Conservation (phyloP, 1,140 invertebrate species). For the Oreohelix idahoensis region DNA sequence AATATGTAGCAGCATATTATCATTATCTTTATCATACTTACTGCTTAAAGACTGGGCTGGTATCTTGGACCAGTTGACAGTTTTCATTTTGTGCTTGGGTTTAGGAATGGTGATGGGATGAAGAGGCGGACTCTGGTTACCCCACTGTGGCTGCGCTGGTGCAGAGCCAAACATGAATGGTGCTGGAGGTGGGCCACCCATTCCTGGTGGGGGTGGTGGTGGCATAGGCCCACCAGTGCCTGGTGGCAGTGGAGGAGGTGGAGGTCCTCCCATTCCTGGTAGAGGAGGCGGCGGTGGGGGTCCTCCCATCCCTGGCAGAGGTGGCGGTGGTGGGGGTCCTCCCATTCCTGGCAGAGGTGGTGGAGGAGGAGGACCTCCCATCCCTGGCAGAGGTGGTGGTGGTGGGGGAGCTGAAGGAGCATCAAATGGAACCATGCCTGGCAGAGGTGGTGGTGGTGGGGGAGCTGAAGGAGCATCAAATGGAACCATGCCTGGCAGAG, state of each 20-base stretch:
- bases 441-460: constrained; percentile 36
- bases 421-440: constrained; percentile 21
- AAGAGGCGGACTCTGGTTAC: constrained; percentile 16
- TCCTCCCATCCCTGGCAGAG: constrained; percentile 34
- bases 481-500: not conserved
- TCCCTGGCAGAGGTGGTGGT: constrained; percentile 47
- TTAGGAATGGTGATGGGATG: constrained; percentile 56
- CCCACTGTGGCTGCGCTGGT: constrained; percentile 35
- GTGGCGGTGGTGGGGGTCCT: constrained; percentile 57
- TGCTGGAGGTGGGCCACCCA: constrained; percentile 37
- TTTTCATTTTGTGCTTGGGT: constrained; percentile 70
- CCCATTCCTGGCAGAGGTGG: constrained; percentile 48
- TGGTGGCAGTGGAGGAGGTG: constrained; percentile 45
- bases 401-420: constrained; percentile 39
- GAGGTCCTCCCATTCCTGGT: constrained; percentile 38
- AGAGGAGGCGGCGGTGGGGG: constrained; percentile 58
- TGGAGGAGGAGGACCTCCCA: constrained; percentile 49
- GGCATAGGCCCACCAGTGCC: constrained; percentile 48
- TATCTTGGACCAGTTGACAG: constrained; percentile 71
- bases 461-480: constrained; percentile 28
- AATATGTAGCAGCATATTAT: no score
- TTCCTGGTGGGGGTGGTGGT: constrained; percentile 48
- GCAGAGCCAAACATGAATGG: not conserved
- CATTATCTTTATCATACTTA: constrained; percentile 49
- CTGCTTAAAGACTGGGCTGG: constrained; percentile 59